A percentile compares a stretch with the other conserved stretches of the same genome.
phyloP scores from a whole-genome alignment of 2,888 invertebrate genomes.

The Hermodice carunculata region DNA sequence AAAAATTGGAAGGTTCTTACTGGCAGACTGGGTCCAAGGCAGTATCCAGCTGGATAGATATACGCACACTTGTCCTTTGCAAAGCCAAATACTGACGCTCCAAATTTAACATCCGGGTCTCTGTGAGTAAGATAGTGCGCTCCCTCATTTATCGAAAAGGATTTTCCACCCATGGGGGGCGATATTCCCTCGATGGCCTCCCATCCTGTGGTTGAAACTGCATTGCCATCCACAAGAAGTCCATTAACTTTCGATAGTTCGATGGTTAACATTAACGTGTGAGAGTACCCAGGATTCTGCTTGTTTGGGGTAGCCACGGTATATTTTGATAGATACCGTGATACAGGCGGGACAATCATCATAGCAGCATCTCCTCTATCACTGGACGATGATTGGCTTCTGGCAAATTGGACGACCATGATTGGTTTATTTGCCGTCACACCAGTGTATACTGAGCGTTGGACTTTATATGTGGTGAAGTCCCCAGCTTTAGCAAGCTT shows the following conservation, averaged over 20 bases:
- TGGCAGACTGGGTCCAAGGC: too few relatives aligned
- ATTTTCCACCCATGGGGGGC: background rate
- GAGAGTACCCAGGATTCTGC: too few relatives aligned
- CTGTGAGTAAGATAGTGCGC: background rate
- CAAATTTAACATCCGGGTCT: conserved; percentile 7
- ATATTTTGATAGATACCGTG: background rate
- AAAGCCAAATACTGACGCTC: conserved; percentile 24
- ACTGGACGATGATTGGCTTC: background rate
- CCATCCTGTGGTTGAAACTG: background rate
- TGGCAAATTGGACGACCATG: background rate
- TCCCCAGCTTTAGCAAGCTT: background rate
- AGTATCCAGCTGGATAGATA: conserved; percentile 26
- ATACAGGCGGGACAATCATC: background rate
- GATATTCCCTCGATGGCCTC: background rate
- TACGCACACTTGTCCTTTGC: conserved; percentile 27
- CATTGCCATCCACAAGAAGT: background rate
- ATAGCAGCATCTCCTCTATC: background rate
- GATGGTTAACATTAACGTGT: background rate
- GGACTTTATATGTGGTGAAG: background rate
- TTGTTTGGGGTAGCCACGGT: background rate
- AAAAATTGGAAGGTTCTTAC: too few relatives aligned
- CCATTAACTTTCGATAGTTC: background rate
- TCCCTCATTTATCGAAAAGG: background rate
- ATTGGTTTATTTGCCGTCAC: background rate
- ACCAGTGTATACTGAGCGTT: background rate